Base-by-base conservation (phyloP, 2,888 invertebrate genomes). In the Macrosoma leucophasiata region DNA sequence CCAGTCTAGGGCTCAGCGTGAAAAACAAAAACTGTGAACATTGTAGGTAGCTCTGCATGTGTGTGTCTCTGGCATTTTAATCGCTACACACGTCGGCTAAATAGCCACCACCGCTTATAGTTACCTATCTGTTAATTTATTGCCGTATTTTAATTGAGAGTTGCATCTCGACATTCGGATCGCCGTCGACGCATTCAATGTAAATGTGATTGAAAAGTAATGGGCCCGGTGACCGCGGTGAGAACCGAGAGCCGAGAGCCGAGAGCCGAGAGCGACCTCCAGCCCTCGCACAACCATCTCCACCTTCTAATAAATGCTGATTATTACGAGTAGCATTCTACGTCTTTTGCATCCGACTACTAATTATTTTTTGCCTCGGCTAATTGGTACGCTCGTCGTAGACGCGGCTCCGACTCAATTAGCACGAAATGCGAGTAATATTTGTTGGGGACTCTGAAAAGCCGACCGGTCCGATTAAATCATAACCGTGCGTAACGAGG, bases 61-160 rank as follows among this genome's bases (percentile, higher is more conserved):
- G 23, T 26, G 18, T 31, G 18, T 25, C 8, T n/a, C 14, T 6
- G 29, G 15, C 22, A 31, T 28, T 36, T 25, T 24, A 30, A 36
- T 36, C 36, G 15, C 33, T 20, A 26, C 19, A 33, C 34, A 36
- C 38, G 18, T 24, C 21, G 15, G 25, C 24, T 6, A 13, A n/a
- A 31, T n/a, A n/a, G n/a, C n/a, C 34, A 13, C 35, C 21, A 39
- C 34, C 39, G 40, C 49, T 48, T 48, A 49, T 52, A n/a, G n/a
- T n/a, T n/a, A n/a, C n/a, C n/a, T n/a, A 54, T 61, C 65, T 59
- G 72, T 60, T 77, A 75, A 79, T 78, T 75, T 76, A 76, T 69
- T 61, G 66, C 57, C 62, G 66, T 67, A 75, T 77, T 79, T 79
- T 79, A 81, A 79, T 78, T 77, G 74, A 59, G 59, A 50, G 55